These are phyloP conservation scores for Schizopygopsis pylzovi DNA, from an alignment of 2,797 vertebrate species.

Conservation along the genomic window DNA sequence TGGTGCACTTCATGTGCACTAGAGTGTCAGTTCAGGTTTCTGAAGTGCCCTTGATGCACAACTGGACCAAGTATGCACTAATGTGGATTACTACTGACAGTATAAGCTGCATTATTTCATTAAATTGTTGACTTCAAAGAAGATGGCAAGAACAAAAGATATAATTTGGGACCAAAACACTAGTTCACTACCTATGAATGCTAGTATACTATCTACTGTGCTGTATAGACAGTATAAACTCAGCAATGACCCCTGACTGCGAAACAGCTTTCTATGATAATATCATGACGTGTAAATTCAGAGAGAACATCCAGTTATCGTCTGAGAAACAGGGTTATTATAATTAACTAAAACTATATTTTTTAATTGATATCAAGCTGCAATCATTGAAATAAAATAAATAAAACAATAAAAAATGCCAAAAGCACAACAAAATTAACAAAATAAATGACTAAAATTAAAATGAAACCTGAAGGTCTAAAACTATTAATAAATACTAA, in stretches of 20 bases:
- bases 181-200: not conserved
- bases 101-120: not conserved
- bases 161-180: not conserved
- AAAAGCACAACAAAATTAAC: no score
- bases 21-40: not conserved
- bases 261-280: not conserved
- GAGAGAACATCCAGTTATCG: not conserved
- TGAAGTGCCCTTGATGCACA: not conserved
- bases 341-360: no score
- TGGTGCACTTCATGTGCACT: not conserved
- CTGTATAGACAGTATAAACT: not conserved
- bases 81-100: not conserved
- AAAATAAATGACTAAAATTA: no score
- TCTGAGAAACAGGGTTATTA: not conserved
- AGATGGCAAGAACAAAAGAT: not conserved
- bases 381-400: no score
- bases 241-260: no score
- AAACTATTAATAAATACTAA: no score
- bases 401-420: no score
- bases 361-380: no score
- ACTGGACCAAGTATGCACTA: not conserved
- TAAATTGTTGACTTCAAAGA: not conserved
- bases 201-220: not conserved
- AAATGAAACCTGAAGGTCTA: no score
- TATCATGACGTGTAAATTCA: not conserved